Evolutionary conservation across 2,797 vertebrate genomes (phyloP), one percentile per base, ranked within the genome.

Genomic region (Pyrocephalus nanus): DNA sequence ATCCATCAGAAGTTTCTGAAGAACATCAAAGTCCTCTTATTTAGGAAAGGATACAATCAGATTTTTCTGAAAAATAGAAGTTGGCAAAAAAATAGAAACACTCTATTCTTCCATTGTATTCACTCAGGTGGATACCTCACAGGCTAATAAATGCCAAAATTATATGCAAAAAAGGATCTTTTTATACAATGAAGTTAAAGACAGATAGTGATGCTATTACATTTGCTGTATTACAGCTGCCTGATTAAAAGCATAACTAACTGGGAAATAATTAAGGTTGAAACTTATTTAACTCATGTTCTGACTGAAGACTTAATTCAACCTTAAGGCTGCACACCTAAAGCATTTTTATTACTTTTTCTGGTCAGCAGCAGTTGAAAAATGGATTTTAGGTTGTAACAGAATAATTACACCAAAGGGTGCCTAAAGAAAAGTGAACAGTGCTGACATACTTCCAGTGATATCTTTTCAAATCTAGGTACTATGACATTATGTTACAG

Each of bases 21-120:
- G 96, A 96, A 95, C 95, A 96, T 87, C 96, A 96, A 96, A 96
- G 94, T 96, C 95, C 96, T 95, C 92, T 96, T 92, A 94, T 50
- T 95, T 96, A 96, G 95, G 92, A 96, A 96, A 96, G 93, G 93
- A 96, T 95, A 96, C 96, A 96, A 96, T 96, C 94, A 96, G 93
- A 95, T 88, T 95, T 96, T 92, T 96, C 96, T 96, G 95, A 95
- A 96, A 96, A 96, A 96, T 95, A 96, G 94, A 96, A 96, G 96
- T 96, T 96, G 93, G 94, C 94, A 96, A 95, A 94, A 89, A 96
- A 95, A 94, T 38, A 96, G 92, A 94, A 95, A 96, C 81, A 83
- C 95, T 93, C 93, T 95, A 47, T 86, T 96, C 95, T 74, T 96
- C 73, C 82, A 95, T 95, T 62, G 90, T 92, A 88, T 69, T 95